phyloP scores from a whole-genome alignment of 2,113 vertebrate genomes.

The Sphyrna mokarran region DNA sequence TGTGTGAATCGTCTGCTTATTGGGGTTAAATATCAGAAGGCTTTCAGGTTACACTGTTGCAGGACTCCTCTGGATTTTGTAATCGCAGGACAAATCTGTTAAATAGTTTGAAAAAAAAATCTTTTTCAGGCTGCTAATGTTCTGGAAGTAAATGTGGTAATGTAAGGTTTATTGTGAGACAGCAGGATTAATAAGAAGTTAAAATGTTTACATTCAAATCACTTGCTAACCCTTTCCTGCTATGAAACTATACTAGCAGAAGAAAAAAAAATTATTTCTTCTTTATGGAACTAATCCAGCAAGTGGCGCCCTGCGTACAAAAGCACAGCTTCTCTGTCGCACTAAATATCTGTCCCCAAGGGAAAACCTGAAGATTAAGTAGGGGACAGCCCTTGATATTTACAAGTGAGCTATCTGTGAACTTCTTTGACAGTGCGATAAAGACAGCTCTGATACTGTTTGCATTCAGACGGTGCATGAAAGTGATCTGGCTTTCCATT shows the following conservation, averaged over 20 bases:
- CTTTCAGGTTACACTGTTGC: not conserved
- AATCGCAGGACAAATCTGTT: not conserved
- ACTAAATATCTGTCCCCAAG: not conserved
- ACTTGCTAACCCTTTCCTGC: not conserved
- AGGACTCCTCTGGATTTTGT: not conserved
- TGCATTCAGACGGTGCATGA: not conserved
- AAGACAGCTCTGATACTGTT: not conserved
- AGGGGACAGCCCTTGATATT: not conserved
- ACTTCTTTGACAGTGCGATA: not conserved
- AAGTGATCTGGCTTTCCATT: not conserved
- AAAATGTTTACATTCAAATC: not conserved
- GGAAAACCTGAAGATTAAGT: not conserved
- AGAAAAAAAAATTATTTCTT: not conserved
- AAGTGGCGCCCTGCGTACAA: not conserved
- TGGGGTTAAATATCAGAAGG: not conserved
- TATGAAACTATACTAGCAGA: not conserved
- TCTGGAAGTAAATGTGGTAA: not conserved
- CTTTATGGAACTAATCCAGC: not conserved
- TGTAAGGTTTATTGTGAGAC: not conserved
- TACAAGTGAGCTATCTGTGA: not conserved
- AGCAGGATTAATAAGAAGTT: not conserved
- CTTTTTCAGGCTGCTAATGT: not conserved
- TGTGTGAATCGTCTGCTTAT: not conserved
- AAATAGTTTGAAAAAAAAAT: not conserved
- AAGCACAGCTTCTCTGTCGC: not conserved